Conservation (phyloP, 2,797 vertebrate species). For the Melanotaenia nigrans region DNA sequence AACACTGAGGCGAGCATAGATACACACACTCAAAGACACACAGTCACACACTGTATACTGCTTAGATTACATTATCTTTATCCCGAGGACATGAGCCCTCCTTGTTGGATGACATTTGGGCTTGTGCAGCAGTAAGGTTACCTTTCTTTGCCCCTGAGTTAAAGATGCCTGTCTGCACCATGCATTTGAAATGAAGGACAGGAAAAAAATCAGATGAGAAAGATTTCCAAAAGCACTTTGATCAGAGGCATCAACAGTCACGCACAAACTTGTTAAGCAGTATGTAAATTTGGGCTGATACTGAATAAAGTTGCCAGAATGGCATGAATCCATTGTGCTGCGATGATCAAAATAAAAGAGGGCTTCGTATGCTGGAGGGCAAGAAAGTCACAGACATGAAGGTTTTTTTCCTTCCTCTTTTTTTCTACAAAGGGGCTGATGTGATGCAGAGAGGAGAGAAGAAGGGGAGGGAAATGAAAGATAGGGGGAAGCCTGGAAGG, state of each 20-base stretch:
- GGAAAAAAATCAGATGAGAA: constrained; percentile 79
- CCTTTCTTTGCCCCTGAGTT: constrained; percentile 83
- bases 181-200: constrained; percentile 81
- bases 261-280: constrained; percentile 85
- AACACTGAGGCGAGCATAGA: constrained; percentile 67
- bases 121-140: constrained; percentile 85
- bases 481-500: constrained; percentile 84
- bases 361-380: constrained; percentile 83
- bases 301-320: constrained; percentile 87
- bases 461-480: constrained; percentile 82
- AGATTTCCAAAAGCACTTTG: constrained; percentile 85
- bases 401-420: constrained; percentile 65
- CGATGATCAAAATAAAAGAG: constrained; percentile 88
- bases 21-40: constrained; percentile 71
- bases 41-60: constrained; percentile 81
- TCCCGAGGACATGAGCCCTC: constrained; percentile 78
- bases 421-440: constrained; percentile 82
- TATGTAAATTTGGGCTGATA: constrained; percentile 86
- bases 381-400: constrained; percentile 87
- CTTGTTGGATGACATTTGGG: constrained; percentile 85
- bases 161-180: constrained; percentile 83
- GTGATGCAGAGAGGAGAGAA: constrained; percentile 82
- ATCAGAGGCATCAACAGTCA: constrained; percentile 86
- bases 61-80: constrained; percentile 85
- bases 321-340: constrained; percentile 88